Conservation (phyloP, 2,888 invertebrate genomes). For the Dicycla oo region DNA sequence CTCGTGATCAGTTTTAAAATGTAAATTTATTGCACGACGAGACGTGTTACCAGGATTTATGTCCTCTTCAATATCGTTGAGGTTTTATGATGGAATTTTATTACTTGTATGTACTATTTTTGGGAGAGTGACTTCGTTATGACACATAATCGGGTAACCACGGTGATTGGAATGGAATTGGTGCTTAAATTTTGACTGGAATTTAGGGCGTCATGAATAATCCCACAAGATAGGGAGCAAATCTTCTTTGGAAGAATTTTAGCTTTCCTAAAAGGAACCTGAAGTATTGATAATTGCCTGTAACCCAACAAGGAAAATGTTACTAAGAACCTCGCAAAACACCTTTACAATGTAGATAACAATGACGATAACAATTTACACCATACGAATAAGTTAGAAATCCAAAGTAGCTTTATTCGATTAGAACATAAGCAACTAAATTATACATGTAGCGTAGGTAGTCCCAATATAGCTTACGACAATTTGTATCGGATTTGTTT, state of each 20-base stretch:
- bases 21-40: slow-evolving; percentile 64
- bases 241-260: not conserved
- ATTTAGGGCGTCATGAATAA: slow-evolving; percentile 1
- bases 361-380: not conserved
- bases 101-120: slow-evolving; percentile 58
- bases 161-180: slow-evolving; percentile 48
- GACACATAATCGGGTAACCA: slow-evolving; percentile 50
- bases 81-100: slow-evolving; percentile 62
- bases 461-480: slow-evolving; percentile 4
- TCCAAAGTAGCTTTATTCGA: not conserved
- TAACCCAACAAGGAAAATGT: not conserved
- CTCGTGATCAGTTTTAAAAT: slow-evolving; percentile 68
- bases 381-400: not conserved
- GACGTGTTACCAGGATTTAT: slow-evolving; percentile 64
- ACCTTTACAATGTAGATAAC: not conserved
- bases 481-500: slow-evolving; percentile 1
- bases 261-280: not conserved
- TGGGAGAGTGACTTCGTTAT: slow-evolving; percentile 44
- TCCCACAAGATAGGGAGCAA: not conserved
- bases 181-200: slow-evolving; percentile 35
- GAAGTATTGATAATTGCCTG: not conserved
- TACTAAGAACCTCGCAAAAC: not conserved
- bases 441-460: not conserved
- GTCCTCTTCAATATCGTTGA: slow-evolving; percentile 56
- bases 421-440: not conserved